A percentile compares a stretch with the other conserved stretches of the same genome.
These are phyloP conservation scores for Ormyrus labotus DNA, from an alignment of 2,888 invertebrate species.

Conservation along the genomic window DNA sequence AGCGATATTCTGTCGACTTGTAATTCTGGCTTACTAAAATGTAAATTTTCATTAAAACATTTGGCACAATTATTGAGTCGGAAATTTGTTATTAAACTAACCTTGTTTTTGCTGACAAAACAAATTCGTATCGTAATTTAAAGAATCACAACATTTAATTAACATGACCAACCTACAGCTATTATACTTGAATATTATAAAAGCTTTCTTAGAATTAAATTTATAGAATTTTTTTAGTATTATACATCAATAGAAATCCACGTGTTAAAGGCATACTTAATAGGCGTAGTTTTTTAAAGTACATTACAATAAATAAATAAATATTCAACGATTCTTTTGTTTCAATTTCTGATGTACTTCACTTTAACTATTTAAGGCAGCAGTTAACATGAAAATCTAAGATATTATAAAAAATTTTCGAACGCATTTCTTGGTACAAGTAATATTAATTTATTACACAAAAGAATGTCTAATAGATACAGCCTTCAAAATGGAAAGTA, in stretches of 20 bases:
- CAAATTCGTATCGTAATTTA: background rate
- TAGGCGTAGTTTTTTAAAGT: background rate
- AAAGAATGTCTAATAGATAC: too few relatives aligned
- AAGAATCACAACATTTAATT: background rate
- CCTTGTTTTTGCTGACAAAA: background rate
- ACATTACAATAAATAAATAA: background rate
- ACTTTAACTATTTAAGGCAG: too few relatives aligned
- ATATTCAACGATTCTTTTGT: too few relatives aligned
- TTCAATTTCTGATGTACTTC: too few relatives aligned
- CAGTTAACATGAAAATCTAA: too few relatives aligned
- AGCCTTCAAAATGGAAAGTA: too few relatives aligned
- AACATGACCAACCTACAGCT: background rate
- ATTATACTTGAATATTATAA: too few relatives aligned
- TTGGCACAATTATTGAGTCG: background rate
- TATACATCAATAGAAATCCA: background rate
- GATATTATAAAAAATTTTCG: too few relatives aligned
- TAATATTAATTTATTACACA: too few relatives aligned
- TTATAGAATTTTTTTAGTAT: too few relatives aligned
- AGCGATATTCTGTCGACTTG: constrained; percentile 56
- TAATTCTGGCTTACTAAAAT: constrained; percentile 57
- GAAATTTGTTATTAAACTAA: background rate
- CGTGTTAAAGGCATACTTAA: background rate
- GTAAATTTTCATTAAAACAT: constrained; percentile 31
- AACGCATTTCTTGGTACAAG: too few relatives aligned
- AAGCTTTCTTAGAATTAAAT: too few relatives aligned